Evolutionary conservation across 2,797 vertebrate genomes (phyloP).

Genomic region (Lindbergichthys nudifrons): DNA sequence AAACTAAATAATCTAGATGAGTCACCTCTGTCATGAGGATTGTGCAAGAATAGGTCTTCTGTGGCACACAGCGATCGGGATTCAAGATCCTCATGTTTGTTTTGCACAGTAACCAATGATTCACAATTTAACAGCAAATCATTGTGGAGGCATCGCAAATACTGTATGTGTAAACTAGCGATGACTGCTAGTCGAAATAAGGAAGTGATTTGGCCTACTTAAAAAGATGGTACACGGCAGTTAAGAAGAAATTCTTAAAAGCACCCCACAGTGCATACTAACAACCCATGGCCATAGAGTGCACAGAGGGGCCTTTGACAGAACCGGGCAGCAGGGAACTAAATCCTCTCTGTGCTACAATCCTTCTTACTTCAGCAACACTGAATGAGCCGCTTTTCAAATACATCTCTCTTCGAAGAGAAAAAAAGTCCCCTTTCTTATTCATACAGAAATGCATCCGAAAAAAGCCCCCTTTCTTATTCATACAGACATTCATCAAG

Average conservation of each 20-base stretch:
- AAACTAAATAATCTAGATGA: conserved; percentile 35
- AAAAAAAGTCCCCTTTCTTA: neutral
- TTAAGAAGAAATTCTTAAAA: conserved; percentile 35
- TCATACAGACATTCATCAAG: neutral
- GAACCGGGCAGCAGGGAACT: conserved; percentile 57
- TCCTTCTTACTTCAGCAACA: conserved; percentile 33
- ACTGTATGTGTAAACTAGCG: conserved; percentile 1
- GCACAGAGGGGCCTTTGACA: conserved; percentile 78
- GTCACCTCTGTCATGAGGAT: conserved; percentile 19
- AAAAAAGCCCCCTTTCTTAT: no score
- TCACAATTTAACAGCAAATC: conserved; percentile 36
- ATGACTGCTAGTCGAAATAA: conserved; percentile 19
- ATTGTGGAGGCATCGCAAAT: conserved; percentile 8
- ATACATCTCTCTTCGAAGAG: conserved; percentile 8
- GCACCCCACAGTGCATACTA: conserved; percentile 72
- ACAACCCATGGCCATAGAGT: conserved; percentile 57
- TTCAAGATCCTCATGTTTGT: conserved; percentile 14
- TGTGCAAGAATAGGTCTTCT: conserved; percentile 16
- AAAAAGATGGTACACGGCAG: conserved; percentile 20
- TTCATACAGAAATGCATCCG: conserved; percentile 20
- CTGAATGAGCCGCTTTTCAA: conserved; percentile 21
- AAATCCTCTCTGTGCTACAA: conserved; percentile 54
- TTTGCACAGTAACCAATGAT: conserved; percentile 24
- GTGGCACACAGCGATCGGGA: neutral
- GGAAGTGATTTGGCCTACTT: conserved; percentile 24